These are phyloP conservation scores for Cyrtonyx montezumae DNA, from an alignment of 2,113 vertebrate species.

Conservation along the genomic window DNA sequence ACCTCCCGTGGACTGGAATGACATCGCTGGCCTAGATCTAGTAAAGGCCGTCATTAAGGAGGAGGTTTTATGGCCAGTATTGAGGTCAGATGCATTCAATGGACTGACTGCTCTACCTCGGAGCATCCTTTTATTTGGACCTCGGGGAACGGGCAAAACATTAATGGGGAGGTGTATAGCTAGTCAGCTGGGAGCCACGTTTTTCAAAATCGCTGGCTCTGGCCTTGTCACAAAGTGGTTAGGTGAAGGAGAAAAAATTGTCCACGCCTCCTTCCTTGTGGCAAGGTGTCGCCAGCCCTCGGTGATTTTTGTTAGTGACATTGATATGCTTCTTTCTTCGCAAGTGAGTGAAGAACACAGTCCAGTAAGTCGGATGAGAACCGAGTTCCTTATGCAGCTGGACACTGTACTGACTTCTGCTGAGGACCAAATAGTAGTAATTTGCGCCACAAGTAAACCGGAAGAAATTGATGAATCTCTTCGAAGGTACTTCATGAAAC, in stretches of 20 bases:
- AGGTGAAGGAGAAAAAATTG: slow-evolving; percentile 94
- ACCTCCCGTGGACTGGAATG: slow-evolving; percentile 95
- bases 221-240: slow-evolving; percentile 96
- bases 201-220: slow-evolving; percentile 91
- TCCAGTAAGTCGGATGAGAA: slow-evolving; percentile 92
- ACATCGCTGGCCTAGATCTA: slow-evolving; percentile 96
- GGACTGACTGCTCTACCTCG: slow-evolving; percentile 94
- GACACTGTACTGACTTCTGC: slow-evolving; percentile 93
- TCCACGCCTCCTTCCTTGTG: slow-evolving; percentile 94
- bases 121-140: slow-evolving; percentile 97
- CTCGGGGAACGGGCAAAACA: slow-evolving; percentile 96
- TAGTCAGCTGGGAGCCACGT: slow-evolving; percentile 94
- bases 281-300: slow-evolving; percentile 97
- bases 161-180: slow-evolving; percentile 95
- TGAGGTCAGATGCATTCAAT: slow-evolving; percentile 96
- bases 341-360: slow-evolving; percentile 93
- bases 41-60: slow-evolving; percentile 97
- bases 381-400: slow-evolving; percentile 97
- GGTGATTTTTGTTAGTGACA: slow-evolving; percentile 96
- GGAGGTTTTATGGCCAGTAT: slow-evolving; percentile 97
- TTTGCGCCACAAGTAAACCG: slow-evolving; percentile 98
- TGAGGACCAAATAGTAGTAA: slow-evolving; percentile 96
- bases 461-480: slow-evolving; percentile 98
- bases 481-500: slow-evolving; percentile 98
- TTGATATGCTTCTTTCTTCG: slow-evolving; percentile 93